Evolutionary conservation across 2,888 invertebrate genomes (phyloP).

Genomic region (Rhagonycha lutea): DNA sequence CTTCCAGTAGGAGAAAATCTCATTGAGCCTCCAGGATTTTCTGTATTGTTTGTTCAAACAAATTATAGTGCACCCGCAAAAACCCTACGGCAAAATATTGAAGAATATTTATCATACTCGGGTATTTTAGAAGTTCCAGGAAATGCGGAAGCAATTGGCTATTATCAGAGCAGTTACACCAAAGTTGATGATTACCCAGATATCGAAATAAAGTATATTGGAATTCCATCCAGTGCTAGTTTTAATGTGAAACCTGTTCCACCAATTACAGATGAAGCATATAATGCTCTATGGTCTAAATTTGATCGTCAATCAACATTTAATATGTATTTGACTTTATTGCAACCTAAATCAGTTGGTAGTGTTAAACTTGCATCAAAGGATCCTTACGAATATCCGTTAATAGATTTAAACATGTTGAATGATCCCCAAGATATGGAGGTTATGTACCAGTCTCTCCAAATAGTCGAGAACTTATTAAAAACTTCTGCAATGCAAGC

Average conservation of each 20-base stretch:
- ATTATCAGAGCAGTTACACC: slow-evolving; percentile 63
- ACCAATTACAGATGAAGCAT: slow-evolving; percentile 38
- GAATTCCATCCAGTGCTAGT: slow-evolving; percentile 61
- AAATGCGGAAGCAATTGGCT: slow-evolving; percentile 66
- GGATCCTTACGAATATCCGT: slow-evolving; percentile 55
- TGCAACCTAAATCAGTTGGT: not conserved
- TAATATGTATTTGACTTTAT: not conserved
- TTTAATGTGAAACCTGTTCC: slow-evolving; percentile 27
- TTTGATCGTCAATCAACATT: not conserved
- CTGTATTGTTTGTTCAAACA: not conserved
- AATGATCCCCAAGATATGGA: slow-evolving; percentile 65
- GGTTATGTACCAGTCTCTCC: slow-evolving; percentile 63
- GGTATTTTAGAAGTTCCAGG: slow-evolving; percentile 58
- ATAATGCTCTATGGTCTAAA: slow-evolving; percentile 15
- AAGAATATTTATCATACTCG: slow-evolving; percentile 33
- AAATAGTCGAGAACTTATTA: slow-evolving; percentile 63
- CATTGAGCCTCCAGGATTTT: not conserved
- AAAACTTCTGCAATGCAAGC: slow-evolving; percentile 61
- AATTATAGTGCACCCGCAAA: not conserved
- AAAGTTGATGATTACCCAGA: slow-evolving; percentile 64
- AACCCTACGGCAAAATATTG: not conserved
- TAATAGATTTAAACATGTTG: slow-evolving; percentile 73
- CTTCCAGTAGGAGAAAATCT: not conserved
- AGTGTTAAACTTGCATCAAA: not conserved
- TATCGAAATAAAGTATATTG: slow-evolving; percentile 65